Percentiles rank a stretch among this genome's conserved stretches.
Conservation (phyloP, 2,797 vertebrate genomes). For the Scolopax bukidnonensis region DNA sequence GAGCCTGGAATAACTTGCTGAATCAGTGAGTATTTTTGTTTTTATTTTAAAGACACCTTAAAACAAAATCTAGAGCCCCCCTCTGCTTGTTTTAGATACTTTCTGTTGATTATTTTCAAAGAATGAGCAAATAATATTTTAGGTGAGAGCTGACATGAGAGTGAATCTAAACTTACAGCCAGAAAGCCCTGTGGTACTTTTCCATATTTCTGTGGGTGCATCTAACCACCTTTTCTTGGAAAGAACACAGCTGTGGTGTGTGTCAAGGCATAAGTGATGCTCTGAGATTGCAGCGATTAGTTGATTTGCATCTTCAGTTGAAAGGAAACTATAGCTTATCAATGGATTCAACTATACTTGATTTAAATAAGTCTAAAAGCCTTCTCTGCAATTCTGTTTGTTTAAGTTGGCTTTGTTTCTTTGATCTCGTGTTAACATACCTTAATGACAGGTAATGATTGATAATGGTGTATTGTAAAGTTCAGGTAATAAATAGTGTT, state of each 20-base stretch:
- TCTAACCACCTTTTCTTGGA: neutral
- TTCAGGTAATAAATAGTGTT: slow-evolving; percentile 85
- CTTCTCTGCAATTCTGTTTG: slow-evolving; percentile 78
- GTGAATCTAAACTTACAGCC: slow-evolving; percentile 18
- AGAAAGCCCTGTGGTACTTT: slow-evolving; percentile 21
- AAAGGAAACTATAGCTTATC: slow-evolving; percentile 67
- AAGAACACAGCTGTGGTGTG: slow-evolving; percentile 25
- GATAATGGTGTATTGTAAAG: slow-evolving; percentile 85
- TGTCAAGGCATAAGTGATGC: slow-evolving; percentile 24
- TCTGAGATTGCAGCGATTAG: slow-evolving; percentile 28
- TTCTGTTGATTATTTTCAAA: slow-evolving; percentile 44
- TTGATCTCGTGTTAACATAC: slow-evolving; percentile 86
- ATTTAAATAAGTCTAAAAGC: slow-evolving; percentile 74
- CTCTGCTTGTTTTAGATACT: slow-evolving; percentile 16
- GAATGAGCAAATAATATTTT: slow-evolving; percentile 3
- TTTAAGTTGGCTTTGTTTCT: slow-evolving; percentile 81
- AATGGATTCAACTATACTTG: slow-evolving; percentile 44
- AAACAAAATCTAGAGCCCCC: slow-evolving; percentile 7
- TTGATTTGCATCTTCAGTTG: slow-evolving; percentile 69
- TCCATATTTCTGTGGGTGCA: neutral
- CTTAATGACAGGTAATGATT: slow-evolving; percentile 89
- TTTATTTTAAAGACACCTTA: neutral
- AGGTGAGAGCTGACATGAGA: slow-evolving; percentile 19
- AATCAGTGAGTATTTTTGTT: neutral
- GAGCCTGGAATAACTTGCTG: slow-evolving; percentile 21